Evolutionary conservation across 2,888 invertebrate species (phyloP).

Genomic region (Tuberolachnus salignus): DNA sequence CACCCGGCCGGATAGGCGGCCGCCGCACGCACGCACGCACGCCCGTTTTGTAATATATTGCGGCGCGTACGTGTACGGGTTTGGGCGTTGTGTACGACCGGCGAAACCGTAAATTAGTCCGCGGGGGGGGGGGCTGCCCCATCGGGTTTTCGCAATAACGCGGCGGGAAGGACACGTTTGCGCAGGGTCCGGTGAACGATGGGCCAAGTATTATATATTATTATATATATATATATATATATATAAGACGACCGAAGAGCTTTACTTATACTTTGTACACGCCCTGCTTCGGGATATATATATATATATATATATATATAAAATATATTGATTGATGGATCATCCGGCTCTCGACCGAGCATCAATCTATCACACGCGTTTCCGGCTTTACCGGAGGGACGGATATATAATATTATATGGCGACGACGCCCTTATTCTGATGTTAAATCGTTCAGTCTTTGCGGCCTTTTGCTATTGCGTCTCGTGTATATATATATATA

Average conservation of each 20-base stretch:
- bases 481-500: too few relatives aligned
- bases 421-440: conserved; percentile 33
- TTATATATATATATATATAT: too few relatives aligned
- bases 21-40: too few relatives aligned
- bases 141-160: too few relatives aligned
- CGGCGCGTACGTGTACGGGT: too few relatives aligned
- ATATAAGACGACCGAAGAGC: neutral
- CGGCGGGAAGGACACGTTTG: neutral
- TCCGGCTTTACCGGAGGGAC: conserved; percentile 20
- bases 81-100: too few relatives aligned
- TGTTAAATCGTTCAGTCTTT: neutral
- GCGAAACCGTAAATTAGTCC: too few relatives aligned
- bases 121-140: too few relatives aligned
- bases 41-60: too few relatives aligned
- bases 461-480: neutral
- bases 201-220: too few relatives aligned
- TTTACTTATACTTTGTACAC: conserved; percentile 37
- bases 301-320: neutral
- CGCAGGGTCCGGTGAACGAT: too few relatives aligned
- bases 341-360: conserved; percentile 27
- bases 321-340: conserved; percentile 49
- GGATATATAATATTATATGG: neutral
- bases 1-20: too few relatives aligned
- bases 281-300: neutral
- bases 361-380: conserved; percentile 52